Conservation (phyloP, 2,888 invertebrate genomes). For the Ophion obscuratus region DNA sequence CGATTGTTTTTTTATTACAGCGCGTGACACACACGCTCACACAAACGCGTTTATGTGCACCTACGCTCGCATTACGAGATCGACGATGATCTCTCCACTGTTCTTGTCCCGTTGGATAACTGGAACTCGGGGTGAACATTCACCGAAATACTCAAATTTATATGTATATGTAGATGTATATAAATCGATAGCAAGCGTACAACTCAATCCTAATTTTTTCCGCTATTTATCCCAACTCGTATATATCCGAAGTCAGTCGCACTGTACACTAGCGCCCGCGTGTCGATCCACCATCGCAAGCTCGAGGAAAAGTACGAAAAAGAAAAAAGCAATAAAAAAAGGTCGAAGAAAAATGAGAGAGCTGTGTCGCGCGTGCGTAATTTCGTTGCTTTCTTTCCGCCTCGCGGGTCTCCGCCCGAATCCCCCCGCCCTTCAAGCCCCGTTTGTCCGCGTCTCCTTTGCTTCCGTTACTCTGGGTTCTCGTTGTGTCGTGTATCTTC, state of each 20-base stretch:
- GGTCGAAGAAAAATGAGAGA: neutral
- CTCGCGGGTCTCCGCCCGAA: neutral
- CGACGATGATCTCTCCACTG: neutral
- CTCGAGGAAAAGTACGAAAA: slow-evolving; percentile 4
- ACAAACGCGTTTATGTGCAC: neutral
- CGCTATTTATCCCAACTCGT: slow-evolving; percentile 2
- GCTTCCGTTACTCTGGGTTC: neutral
- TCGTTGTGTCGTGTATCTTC: neutral
- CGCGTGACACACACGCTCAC: neutral
- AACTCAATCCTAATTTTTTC: slow-evolving; percentile 17
- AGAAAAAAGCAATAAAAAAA: neutral
- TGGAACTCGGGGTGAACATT: neutral
- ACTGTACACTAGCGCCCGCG: slow-evolving; percentile 26
- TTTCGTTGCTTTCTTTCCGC: slow-evolving; percentile 24
- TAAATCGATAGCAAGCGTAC: neutral
- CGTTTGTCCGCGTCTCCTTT: neutral
- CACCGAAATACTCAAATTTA: neutral
- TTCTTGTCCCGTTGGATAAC: neutral
- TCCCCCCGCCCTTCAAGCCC: neutral
- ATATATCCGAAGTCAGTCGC: slow-evolving; percentile 7
- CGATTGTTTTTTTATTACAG: neutral
- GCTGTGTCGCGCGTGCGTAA: slow-evolving; percentile 10
- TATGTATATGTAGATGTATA: neutral
- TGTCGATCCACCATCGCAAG: neutral
- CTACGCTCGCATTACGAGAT: neutral